Percentiles rank a stretch among this genome's conserved stretches.
Conservation (phyloP, 1,140 invertebrate genomes). For the Dufourea novaeangliae region DNA sequence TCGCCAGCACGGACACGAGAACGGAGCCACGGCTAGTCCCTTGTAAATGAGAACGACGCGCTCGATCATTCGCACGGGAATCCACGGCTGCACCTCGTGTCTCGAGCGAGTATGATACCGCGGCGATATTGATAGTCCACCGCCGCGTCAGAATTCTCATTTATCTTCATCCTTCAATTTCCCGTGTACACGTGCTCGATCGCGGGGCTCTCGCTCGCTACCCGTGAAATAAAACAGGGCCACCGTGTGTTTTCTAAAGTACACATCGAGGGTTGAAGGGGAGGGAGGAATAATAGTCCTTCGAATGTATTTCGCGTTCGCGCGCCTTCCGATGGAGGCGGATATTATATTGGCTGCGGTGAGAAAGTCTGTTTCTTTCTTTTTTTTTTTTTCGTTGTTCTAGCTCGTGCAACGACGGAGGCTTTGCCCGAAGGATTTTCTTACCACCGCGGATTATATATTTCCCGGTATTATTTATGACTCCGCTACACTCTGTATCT, state of each 20-base stretch:
- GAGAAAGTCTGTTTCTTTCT: neutral
- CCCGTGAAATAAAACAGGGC: conserved; percentile 22
- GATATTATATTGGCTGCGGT: conserved; percentile 28
- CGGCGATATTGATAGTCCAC: conserved; percentile 37
- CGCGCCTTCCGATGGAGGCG: conserved; percentile 5
- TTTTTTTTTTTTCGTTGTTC: no score
- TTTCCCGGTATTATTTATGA: conserved; percentile 28
- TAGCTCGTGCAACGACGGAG: no score
- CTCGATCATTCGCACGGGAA: conserved; percentile 2
- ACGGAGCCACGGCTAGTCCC: neutral
- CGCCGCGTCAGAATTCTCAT: conserved; percentile 36
- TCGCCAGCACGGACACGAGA: neutral
- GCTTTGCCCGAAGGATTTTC: neutral
- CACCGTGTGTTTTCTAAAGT: conserved; percentile 27
- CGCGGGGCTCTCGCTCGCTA: neutral
- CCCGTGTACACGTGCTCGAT: conserved; percentile 44
- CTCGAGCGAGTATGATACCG: neutral
- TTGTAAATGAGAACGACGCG: neutral
- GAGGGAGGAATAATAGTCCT: conserved; percentile 17
- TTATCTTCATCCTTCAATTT: conserved; percentile 56
- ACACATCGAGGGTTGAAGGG: neutral
- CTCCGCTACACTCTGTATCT: neutral
- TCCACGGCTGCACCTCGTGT: neutral
- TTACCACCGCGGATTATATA: neutral
- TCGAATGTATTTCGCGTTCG: conserved; percentile 23